Evolutionary conservation across 2,888 invertebrate species (phyloP).

Genomic region (Lypha dubia): DNA sequence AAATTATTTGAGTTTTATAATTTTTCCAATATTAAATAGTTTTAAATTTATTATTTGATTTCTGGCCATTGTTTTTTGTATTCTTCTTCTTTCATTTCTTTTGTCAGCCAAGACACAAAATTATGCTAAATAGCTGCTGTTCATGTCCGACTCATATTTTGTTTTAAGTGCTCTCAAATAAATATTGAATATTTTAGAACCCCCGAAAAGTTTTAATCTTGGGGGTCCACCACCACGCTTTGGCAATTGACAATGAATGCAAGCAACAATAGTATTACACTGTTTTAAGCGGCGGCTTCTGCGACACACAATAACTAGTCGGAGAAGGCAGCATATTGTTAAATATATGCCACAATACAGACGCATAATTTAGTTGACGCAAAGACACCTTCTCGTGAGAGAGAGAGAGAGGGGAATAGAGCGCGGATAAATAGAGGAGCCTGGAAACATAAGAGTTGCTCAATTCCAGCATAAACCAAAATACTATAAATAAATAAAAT

Average conservation of each 20-base stretch:
- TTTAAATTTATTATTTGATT: conserved; percentile 68
- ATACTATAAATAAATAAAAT: conserved; percentile 54
- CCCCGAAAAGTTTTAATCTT: conserved; percentile 47
- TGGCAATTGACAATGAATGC: conserved; percentile 47
- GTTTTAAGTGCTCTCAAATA: conserved; percentile 34
- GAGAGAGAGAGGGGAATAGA: background rate
- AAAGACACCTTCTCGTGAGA: conserved; percentile 2
- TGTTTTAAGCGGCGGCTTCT: conserved; percentile 82
- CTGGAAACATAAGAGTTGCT: conserved; percentile 2
- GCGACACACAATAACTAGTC: conserved; percentile 76
- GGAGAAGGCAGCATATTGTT: conserved; percentile 42
- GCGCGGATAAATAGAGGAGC: background rate
- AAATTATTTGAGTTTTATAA: conserved; percentile 50
- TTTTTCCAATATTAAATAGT: conserved; percentile 72
- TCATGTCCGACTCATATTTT: conserved; percentile 62
- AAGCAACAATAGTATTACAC: conserved; percentile 58
- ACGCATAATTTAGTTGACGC: conserved; percentile 58
- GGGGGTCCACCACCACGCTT: conserved; percentile 58
- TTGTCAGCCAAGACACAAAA: conserved; percentile 55
- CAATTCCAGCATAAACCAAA: conserved; percentile 1
- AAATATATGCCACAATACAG: conserved; percentile 42
- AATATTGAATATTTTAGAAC: conserved; percentile 31
- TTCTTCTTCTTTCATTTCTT: background rate
- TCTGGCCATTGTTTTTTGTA: conserved; percentile 60
- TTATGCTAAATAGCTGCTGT: conserved; percentile 74